Evolutionary conservation across 2,113 vertebrate species (phyloP), one percentile per base, ranked within the genome.

Genomic region (Triplophysa siluroides): DNA sequence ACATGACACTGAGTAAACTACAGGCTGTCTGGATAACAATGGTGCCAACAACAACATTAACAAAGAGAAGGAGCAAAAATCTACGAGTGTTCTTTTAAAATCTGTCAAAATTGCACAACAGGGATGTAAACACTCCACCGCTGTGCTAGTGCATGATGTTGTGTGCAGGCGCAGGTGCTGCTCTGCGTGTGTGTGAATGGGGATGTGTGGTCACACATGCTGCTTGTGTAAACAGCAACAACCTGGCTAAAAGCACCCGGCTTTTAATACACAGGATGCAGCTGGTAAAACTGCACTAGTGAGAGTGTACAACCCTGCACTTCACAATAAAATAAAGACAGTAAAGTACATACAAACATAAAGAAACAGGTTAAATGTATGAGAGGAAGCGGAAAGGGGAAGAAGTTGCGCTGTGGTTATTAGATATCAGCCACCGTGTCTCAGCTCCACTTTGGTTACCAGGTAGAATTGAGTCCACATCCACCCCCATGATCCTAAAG

Each of bases 231-330:
- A 76, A 76, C 74, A 76, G 18, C 33, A 8, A 26, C 12, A 8
- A 74, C 29, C 54, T 58, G 62, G 16, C 54, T 13, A 26, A 19
- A 14, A 75, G 41, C 72, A 75, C 12, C 38, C 24, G 5, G 33
- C 72, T 54, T 76, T 52, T 2, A 77, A 86, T 63, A 75, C 80
- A 90, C 87, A 90, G 90, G 90, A 91, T 82, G 87, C 90, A 92
- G 74, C 83, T 84, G 78, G 74, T 52, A 65, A 33, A 76, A 54
- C 43, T 50, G 70, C 70, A 73, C 26, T 33, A 47, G n/a, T 70
- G 45, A 70, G 68, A 54, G 9, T 12, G 19, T 63, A 23, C 41
- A 75, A 47, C 72, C 19, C 13, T 1, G 16, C 26, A 23, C 38
- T 47, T 63, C 21, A 47, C 7, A 63, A 63, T 8, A 21, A 13